These are phyloP conservation scores for Drosophila vallismaia DNA, from an alignment of 2,888 invertebrate genomes.

Conservation along the genomic window DNA sequence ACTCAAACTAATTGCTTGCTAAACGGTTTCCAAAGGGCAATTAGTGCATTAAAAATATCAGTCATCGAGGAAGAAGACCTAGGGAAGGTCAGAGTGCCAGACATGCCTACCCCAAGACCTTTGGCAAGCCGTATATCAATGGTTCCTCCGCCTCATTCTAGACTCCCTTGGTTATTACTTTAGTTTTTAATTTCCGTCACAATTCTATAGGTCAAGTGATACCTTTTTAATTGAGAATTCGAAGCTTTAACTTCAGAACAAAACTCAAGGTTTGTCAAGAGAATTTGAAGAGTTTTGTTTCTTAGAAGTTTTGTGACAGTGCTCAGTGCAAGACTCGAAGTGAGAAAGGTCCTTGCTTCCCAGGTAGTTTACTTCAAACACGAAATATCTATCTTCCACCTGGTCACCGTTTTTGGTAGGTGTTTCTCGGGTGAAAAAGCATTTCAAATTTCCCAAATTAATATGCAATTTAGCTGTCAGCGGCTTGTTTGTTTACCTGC, in stretches of 20 bases:
- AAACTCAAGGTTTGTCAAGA: no score
- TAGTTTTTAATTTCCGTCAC: no score
- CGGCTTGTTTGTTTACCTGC: constrained; percentile 51
- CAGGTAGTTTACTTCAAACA: constrained; percentile 14
- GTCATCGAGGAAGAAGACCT: constrained; percentile 31
- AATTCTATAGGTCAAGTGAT: no score
- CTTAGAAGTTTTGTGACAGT: no score
- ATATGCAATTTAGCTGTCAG: constrained; percentile 74
- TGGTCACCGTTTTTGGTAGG: constrained; percentile 15
- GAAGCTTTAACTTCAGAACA: no score
- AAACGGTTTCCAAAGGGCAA: constrained; percentile 66
- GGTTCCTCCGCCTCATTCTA: constrained; percentile 4
- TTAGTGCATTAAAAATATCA: constrained; percentile 66
- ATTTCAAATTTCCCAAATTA: constrained; percentile 61
- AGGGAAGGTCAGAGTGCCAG: neutral
- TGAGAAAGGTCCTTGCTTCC: neutral
- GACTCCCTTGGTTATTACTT: no score
- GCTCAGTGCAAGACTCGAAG: neutral
- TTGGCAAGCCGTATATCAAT: constrained; percentile 19
- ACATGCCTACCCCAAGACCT: constrained; percentile 60
- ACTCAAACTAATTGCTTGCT: constrained; percentile 74
- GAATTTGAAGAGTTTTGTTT: no score
- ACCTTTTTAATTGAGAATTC: no score
- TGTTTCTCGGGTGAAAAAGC: constrained; percentile 31
- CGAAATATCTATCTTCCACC: constrained; percentile 10